These are phyloP conservation scores for Siniperca undulata DNA, from an alignment of 2,797 vertebrate species.

Conservation along the genomic window DNA sequence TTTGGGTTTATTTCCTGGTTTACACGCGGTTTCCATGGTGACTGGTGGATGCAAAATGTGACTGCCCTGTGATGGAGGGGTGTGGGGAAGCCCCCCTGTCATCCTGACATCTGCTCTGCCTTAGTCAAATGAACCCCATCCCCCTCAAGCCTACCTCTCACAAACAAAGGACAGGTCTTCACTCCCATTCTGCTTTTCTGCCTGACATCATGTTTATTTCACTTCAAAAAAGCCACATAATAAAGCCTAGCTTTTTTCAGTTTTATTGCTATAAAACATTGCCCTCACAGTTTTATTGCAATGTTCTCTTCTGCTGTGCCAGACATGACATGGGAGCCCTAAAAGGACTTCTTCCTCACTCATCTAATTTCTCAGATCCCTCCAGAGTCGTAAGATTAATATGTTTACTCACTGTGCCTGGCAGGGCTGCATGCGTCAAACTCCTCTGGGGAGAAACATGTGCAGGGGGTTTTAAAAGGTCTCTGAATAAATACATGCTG, in stretches of 20 bases:
- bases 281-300: constrained; percentile 7
- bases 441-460: constrained; percentile 55
- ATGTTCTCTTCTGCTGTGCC: constrained; percentile 2
- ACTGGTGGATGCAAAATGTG: constrained; percentile 63
- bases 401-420: constrained; percentile 61
- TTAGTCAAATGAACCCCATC: constrained; percentile 41
- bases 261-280: constrained; percentile 15
- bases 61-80: constrained; percentile 55
- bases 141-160: constrained; percentile 17
- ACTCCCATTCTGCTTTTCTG: constrained; percentile 20
- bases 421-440: constrained; percentile 49
- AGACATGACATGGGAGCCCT: constrained; percentile 23
- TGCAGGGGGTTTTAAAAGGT: constrained; percentile 49
- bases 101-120: constrained; percentile 66
- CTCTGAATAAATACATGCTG: constrained; percentile 40
- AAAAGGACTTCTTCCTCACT: constrained; percentile 25
- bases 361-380: constrained; percentile 42
- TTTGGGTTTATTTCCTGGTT: constrained; percentile 53
- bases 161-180: constrained; percentile 60
- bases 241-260: neutral
- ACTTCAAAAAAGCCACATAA: constrained; percentile 15
- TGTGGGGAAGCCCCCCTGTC: constrained; percentile 73
- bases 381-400: constrained; percentile 60
- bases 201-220: constrained; percentile 10
- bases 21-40: constrained; percentile 71